Evolutionary conservation across 2,113 vertebrate species (phyloP).

Genomic region (Corvus moneduloides): DNA sequence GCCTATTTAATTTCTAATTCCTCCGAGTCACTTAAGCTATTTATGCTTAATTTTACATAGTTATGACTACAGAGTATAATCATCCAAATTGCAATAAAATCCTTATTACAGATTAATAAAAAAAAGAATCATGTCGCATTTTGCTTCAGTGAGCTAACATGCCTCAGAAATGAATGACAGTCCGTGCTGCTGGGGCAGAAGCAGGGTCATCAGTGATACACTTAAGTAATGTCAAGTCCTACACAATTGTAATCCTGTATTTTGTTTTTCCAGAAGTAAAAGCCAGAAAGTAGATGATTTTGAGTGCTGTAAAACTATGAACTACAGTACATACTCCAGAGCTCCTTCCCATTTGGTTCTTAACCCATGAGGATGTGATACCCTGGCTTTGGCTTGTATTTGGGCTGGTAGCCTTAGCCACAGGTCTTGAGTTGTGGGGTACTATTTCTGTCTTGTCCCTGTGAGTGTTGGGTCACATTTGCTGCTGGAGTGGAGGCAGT

Average conservation of each 20-base stretch:
- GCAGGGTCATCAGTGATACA: background rate
- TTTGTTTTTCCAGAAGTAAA: background rate
- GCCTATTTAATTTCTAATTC: conserved; percentile 9
- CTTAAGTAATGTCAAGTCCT: background rate
- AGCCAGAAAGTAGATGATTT: background rate
- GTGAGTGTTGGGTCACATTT: rapidly evolving
- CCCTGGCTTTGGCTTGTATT: background rate
- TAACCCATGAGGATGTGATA: background rate
- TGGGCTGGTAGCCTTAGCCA: background rate
- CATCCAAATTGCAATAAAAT: conserved; percentile 44
- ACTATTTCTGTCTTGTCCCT: background rate
- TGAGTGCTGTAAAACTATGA: background rate
- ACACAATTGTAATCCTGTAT: background rate
- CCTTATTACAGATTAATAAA: background rate
- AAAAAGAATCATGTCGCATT: background rate
- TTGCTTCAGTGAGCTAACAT: background rate
- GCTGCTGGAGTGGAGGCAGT: rapidly evolving
- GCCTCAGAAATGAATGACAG: background rate
- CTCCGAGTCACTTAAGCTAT: background rate
- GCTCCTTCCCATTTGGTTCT: background rate
- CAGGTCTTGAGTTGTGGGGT: background rate
- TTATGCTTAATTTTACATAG: conserved; percentile 60
- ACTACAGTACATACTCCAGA: rapidly evolving
- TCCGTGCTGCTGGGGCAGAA: background rate
- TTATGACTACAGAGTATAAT: conserved; percentile 39